These are phyloP conservation scores for Beroe ovata DNA, from an alignment of 37 sponge, comb jelly and placozoan species.

Conservation along the genomic window DNA sequence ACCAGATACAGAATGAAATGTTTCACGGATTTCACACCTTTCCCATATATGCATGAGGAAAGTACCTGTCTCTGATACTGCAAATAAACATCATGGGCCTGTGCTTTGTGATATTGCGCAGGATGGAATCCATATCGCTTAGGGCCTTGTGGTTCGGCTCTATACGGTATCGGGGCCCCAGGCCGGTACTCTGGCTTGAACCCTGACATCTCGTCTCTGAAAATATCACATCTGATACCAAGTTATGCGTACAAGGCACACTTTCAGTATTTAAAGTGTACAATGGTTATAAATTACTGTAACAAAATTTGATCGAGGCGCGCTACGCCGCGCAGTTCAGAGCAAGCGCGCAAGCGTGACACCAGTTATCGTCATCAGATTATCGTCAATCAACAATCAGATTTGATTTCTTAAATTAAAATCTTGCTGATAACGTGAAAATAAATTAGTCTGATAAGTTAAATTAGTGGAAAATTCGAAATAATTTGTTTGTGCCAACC, in stretches of 20 bases:
- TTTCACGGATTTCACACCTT: neutral
- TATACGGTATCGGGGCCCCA: slow-evolving; percentile 32
- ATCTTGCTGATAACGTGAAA: too few relatives aligned
- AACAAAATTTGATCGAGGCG: slow-evolving; percentile 21
- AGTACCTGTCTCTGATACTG: slow-evolving; percentile 39
- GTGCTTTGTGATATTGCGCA: slow-evolving; percentile 49
- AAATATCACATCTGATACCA: too few relatives aligned
- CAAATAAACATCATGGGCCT: slow-evolving; percentile 42
- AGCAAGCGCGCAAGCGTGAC: too few relatives aligned
- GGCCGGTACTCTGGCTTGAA: slow-evolving; percentile 22
- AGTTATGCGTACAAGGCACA: too few relatives aligned
- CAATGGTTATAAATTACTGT: slow-evolving; percentile 37
- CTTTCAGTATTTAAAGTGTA: neutral
- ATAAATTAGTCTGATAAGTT: too few relatives aligned
- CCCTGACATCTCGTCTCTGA: slow-evolving; percentile 25
- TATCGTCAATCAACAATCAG: too few relatives aligned
- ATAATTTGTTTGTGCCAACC: neutral
- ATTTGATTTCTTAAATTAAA: too few relatives aligned
- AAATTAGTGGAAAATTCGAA: neutral
- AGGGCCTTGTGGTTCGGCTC: neutral
- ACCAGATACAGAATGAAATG: neutral
- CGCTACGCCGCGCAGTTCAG: neutral
- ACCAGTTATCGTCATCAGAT: too few relatives aligned
- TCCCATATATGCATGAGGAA: too few relatives aligned
- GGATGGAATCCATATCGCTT: slow-evolving; percentile 57